Conservation (phyloP, 2,888 invertebrate species). For the Halocaridina rubra region DNA sequence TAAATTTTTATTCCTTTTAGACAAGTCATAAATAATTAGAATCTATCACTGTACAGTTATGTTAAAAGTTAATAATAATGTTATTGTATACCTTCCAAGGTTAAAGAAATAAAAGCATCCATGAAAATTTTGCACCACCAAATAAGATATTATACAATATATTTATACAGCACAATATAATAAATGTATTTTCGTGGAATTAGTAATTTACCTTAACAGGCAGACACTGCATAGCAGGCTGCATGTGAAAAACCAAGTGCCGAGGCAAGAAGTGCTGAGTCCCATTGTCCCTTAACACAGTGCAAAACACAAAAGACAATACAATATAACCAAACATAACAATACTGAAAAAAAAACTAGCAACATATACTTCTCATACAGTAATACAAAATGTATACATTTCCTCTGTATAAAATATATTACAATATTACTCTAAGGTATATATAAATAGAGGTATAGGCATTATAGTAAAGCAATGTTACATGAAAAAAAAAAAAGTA, state of each 20-base stretch:
- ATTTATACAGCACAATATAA: constrained; percentile 56
- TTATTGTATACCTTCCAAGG: neutral
- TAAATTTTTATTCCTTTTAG: no score
- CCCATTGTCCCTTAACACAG: constrained; percentile 22
- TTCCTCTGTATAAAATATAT: constrained; percentile 58
- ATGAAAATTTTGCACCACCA: constrained; percentile 55
- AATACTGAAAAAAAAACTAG: constrained; percentile 45
- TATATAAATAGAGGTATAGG: constrained; percentile 45
- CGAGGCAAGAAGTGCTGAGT: constrained; percentile 42
- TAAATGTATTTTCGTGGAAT: constrained; percentile 52
- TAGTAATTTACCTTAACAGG: constrained; percentile 30
- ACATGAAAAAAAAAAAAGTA: constrained; percentile 3
- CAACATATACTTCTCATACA: constrained; percentile 47
- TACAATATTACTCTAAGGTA: constrained; percentile 50
- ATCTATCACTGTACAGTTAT: no score
- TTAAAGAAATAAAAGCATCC: neutral
- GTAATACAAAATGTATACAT: constrained; percentile 34
- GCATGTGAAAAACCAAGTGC: constrained; percentile 29
- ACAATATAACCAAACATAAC: constrained; percentile 48
- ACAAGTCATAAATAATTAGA: no score
- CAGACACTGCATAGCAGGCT: constrained; percentile 39
- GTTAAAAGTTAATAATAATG: neutral
- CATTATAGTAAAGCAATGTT: constrained; percentile 38
- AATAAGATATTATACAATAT: constrained; percentile 52
- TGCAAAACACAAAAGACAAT: constrained; percentile 46